Evolutionary conservation across 37 sponge, comb jelly and placozoan species (phyloP), one percentile per base, ranked within the genome.

Genomic region (Halisarca cf. caerulea): DNA sequence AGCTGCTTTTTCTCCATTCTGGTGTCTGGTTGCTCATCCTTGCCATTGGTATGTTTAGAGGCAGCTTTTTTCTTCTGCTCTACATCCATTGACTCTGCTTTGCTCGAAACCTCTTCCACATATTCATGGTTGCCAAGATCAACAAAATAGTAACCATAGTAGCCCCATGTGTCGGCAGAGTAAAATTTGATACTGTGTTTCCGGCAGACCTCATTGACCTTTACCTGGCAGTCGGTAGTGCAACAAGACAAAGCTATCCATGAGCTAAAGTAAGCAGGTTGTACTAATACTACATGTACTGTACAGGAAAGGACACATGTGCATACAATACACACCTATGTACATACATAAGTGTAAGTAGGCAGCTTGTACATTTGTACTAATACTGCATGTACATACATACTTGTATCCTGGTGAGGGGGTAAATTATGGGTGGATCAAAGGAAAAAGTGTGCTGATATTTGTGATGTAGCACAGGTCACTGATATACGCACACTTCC

Each of bases 151-250:
- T 92, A 95, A 17, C 98, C 98, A 84, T 90, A 89, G 91, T 86
- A 93, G 53, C 98, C 98, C 90, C 92, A 98, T 15, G 90, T 90
- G 88, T 95, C 93, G 34, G 94, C 94, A 69, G 91, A 91, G 71
- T 89, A 91, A 81, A 98, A 95, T 62, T 87, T 94, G 71, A 93
- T 88, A 0, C 80, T 78, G 39, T 84, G 75, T 4, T 59, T 24
- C 7, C 88, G 80, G 81, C 96, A 98, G 21, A 98, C 25, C 47
- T 90, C 81, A 84, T 94, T 89, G 41, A 93, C 40, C 21, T 83
- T 58, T 32, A 91, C 14, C 92, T 91, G 79, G 0, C 25, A 37
- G 53, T 7, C n/a, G n/a, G 17, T 11, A 54, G 11, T 54, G 57
- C 11, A 11, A 54, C 15, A 54, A 11, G 17, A 54, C 17, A 54